Evolutionary conservation across 2,888 invertebrate genomes (phyloP).

Genomic region (Halictus quadricinctus): DNA sequence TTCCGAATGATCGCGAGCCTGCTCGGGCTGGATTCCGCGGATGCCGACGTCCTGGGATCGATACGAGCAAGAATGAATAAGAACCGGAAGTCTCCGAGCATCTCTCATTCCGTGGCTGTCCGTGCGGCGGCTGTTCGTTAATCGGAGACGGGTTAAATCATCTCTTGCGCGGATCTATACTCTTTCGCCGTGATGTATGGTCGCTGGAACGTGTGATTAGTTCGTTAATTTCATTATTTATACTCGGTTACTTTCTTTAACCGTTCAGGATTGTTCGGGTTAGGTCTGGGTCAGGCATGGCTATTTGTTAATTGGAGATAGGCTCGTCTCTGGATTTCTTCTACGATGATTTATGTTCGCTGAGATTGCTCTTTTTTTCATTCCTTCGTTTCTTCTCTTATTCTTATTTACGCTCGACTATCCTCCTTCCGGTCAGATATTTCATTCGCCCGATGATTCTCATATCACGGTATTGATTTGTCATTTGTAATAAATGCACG

Average conservation of each 20-base stretch:
- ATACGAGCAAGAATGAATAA: background rate
- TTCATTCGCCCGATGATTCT: background rate
- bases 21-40: slow-evolving; percentile 23
- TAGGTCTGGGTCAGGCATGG: background rate
- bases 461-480: background rate
- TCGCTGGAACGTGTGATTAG: background rate
- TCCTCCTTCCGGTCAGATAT: too few species aligned
- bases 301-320: background rate
- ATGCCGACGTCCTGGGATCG: background rate
- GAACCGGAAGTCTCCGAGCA: slow-evolving; percentile 2
- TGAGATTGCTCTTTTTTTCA: too few species aligned
- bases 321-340: background rate
- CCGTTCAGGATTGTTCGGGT: background rate
- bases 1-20: slow-evolving; percentile 14
- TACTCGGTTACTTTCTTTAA: background rate
- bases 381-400: too few species aligned
- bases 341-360: background rate
- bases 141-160: background rate
- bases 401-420: background rate
- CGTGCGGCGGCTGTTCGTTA: background rate
- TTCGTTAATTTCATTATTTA: background rate
- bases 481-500: too few species aligned
- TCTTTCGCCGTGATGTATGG: background rate
- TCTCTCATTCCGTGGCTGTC: background rate
- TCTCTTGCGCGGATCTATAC: background rate